A percentile compares a stretch with the other conserved stretches of the same genome.
These are phyloP conservation scores for Popillia japonica DNA, from an alignment of 1,140 invertebrate genomes.

Conservation along the genomic window DNA sequence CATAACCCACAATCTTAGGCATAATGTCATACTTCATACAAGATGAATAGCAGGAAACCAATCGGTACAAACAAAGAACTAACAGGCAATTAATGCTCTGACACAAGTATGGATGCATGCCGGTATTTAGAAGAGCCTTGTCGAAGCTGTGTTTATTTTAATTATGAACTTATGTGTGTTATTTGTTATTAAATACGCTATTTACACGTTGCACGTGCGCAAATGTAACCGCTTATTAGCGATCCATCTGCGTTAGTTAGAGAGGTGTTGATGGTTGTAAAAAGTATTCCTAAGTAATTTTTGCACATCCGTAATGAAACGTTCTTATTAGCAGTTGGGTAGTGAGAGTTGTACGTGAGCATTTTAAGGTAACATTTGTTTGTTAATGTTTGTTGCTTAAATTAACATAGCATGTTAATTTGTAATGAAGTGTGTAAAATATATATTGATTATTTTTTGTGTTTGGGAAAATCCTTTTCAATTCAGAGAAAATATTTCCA, in stretches of 20 bases:
- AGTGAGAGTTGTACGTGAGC: conserved; percentile 2
- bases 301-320: neutral
- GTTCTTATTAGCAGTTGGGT: neutral
- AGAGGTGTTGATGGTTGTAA: neutral
- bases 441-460: neutral
- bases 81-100: neutral
- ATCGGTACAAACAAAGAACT: neutral
- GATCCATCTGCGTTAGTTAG: neutral
- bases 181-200: neutral
- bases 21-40: too few species aligned
- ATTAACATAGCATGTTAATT: neutral
- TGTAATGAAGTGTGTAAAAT: neutral
- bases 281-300: neutral
- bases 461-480: neutral
- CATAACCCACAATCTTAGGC: too few species aligned
- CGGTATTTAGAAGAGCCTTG: neutral
- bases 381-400: neutral
- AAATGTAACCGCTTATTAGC: neutral
- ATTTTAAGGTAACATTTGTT: neutral
- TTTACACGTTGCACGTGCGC: neutral
- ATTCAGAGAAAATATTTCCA: neutral
- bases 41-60: neutral
- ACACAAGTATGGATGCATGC: neutral
- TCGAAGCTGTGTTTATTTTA: neutral
- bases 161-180: neutral